Evolutionary conservation across 2,797 vertebrate genomes (phyloP).

Genomic region (Synaphobranchus kaupii): DNA sequence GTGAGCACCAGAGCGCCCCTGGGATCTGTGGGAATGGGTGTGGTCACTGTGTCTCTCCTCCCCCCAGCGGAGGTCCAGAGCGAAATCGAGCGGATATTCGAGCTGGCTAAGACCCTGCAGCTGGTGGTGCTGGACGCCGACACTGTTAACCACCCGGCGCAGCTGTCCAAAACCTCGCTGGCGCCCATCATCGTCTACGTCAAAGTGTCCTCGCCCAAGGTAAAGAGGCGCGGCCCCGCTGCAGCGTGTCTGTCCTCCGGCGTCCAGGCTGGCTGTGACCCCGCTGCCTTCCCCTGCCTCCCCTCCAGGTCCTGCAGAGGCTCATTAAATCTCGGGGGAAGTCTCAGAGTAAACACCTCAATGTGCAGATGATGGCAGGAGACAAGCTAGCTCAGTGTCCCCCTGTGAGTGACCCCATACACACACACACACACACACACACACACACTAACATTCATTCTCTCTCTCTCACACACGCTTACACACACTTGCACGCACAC

Average conservation of each 20-base stretch:
- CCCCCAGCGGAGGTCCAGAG: slow-evolving; percentile 90
- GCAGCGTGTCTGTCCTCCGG: background rate
- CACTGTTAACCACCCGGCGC: slow-evolving; percentile 93
- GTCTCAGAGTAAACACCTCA: slow-evolving; percentile 95
- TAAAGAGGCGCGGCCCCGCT: slow-evolving; percentile 50
- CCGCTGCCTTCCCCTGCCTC: background rate
- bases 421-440: background rate
- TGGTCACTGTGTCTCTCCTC: slow-evolving; percentile 31
- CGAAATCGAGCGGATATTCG: slow-evolving; percentile 95
- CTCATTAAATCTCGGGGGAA: slow-evolving; percentile 94
- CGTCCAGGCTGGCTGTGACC: background rate
- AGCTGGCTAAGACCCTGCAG: slow-evolving; percentile 93
- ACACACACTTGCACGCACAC: background rate
- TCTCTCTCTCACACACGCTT: background rate
- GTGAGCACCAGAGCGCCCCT: background rate
- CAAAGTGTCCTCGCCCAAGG: slow-evolving; percentile 96
- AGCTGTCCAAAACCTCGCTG: slow-evolving; percentile 92
- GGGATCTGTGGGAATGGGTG: background rate
- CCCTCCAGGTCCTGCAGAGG: slow-evolving; percentile 86
- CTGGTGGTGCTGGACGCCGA: slow-evolving; percentile 92
- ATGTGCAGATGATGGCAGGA: slow-evolving; percentile 96
- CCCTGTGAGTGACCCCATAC: slow-evolving; percentile 71
- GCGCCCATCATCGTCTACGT: slow-evolving; percentile 95
- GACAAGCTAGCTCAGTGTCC: slow-evolving; percentile 95
- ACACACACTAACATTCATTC: background rate